Evolutionary conservation across 2,888 invertebrate species (phyloP), one percentile per base, ranked within the genome.

Genomic region (Timema podura): DNA sequence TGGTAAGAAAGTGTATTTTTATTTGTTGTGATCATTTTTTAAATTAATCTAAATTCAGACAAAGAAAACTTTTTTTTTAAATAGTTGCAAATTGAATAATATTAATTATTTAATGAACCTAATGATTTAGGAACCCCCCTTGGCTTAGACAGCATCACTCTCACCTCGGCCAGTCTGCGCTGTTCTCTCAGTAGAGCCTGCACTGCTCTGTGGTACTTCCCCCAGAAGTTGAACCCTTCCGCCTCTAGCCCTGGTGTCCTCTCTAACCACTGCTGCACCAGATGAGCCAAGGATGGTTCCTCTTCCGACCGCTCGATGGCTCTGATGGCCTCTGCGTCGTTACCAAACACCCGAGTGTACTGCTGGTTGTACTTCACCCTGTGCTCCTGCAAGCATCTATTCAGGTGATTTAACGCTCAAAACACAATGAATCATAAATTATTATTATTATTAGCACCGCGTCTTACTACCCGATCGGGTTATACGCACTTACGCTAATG

Each of bases 291-390:
- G 0, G 96, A 94, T 0, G 94, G 95, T 75, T 95, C 93, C 7
- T 84, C 84, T 81, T 96, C 93, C 0, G 96, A 96, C 69, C 80
- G 79, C 74, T 85, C 84, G 51, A 89, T 83, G 51, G 85, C 83
- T 65, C 82, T 81, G 68, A 86, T 80, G 46, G 89, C 87, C 44
- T 85, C 83, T 2, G 87, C 84, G 76, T 94, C 91, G 57, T 89
- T 87, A 7, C 92, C 91, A 76, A 96, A 97, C 0, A 93, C 95
- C 15, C 89, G 87, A 72, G 89, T 87, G 82, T 98, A 98, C 77
- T 91, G 91, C 80, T 96, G 95, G 80, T 96, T 97, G 82, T 97
- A 98, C 78, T 93, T 92, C 0, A 96, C 94, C 1, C 98, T 88
- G 74, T 93, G 87, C 69, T 95, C 95, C 80, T 92, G 87, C 9